phyloP scores from a whole-genome alignment of 2,888 invertebrate species.

The Xanthorhoe designata region DNA sequence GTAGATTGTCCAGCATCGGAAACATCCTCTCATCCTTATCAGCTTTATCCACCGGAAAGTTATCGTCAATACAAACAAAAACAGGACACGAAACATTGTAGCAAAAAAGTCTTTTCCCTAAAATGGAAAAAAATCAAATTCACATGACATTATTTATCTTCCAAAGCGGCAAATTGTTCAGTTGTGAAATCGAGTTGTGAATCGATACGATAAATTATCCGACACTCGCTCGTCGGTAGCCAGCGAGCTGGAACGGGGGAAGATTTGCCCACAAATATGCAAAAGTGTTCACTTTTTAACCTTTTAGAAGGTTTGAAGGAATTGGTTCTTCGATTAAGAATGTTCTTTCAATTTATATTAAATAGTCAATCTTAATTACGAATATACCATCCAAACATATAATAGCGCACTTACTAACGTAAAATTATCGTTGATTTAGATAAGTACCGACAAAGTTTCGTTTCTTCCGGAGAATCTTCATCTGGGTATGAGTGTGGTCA shows the following conservation, averaged over 20 bases:
- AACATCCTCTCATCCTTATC: too few species aligned
- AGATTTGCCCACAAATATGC: background rate
- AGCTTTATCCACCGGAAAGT: too few species aligned
- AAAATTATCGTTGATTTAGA: too few species aligned
- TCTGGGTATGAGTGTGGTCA: too few species aligned
- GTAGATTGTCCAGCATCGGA: too few species aligned
- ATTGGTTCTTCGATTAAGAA: background rate
- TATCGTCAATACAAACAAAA: background rate
- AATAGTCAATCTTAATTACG: too few species aligned
- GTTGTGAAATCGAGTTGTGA: slow-evolving; percentile 27
- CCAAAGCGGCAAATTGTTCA: slow-evolving; percentile 17
- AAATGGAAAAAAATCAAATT: background rate
- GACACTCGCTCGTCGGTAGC: slow-evolving; percentile 16
- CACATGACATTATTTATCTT: slow-evolving; percentile 16
- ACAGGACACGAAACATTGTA: background rate
- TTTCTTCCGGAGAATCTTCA: too few species aligned
- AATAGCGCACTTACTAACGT: too few species aligned
- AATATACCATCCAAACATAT: too few species aligned
- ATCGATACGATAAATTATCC: slow-evolving; percentile 23
- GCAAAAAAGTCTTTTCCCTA: background rate
- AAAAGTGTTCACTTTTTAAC: background rate
- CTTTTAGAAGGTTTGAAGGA: background rate
- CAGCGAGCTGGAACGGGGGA: slow-evolving; percentile 19
- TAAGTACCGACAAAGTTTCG: too few species aligned
- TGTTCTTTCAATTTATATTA: too few species aligned